Conservation (phyloP, 2,888 invertebrate species). For the Pegoplata infirma region DNA sequence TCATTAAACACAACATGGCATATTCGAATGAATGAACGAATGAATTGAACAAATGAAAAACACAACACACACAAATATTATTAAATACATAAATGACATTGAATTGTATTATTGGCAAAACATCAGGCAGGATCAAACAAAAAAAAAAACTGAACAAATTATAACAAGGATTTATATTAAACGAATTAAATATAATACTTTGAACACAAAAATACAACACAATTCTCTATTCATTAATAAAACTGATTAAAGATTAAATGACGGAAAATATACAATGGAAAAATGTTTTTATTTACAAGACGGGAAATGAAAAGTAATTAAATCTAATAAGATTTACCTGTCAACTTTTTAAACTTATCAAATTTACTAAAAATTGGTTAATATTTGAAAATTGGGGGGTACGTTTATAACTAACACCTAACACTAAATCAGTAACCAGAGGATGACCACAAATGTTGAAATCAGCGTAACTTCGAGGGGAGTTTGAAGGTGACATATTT, state of each 20-base stretch:
- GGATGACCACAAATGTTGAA: too few species aligned
- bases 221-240: slow-evolving; percentile 46
- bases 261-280: not conserved
- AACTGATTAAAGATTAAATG: slow-evolving; percentile 30
- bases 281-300: not conserved
- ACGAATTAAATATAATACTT: slow-evolving; percentile 43
- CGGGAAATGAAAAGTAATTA: slow-evolving; percentile 20
- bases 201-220: not conserved
- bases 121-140: slow-evolving; percentile 8
- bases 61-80: not conserved
- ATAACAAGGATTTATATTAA: slow-evolving; percentile 51
- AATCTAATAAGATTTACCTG: slow-evolving; percentile 31
- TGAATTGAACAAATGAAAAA: slow-evolving; percentile 8
- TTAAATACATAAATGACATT: slow-evolving; percentile 24
- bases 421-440: too few species aligned
- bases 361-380: too few species aligned
- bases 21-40: slow-evolving; percentile 10
- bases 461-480: too few species aligned
- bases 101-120: slow-evolving; percentile 15
- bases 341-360: slow-evolving; percentile 32
- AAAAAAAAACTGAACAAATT: not conserved
- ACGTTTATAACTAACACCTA: too few species aligned
- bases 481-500: too few species aligned
- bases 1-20: slow-evolving; percentile 55
- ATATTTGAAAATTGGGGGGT: too few species aligned